phyloP scores from a whole-genome alignment of 2,797 vertebrate genomes.

The Urosaurus nigricauda region DNA sequence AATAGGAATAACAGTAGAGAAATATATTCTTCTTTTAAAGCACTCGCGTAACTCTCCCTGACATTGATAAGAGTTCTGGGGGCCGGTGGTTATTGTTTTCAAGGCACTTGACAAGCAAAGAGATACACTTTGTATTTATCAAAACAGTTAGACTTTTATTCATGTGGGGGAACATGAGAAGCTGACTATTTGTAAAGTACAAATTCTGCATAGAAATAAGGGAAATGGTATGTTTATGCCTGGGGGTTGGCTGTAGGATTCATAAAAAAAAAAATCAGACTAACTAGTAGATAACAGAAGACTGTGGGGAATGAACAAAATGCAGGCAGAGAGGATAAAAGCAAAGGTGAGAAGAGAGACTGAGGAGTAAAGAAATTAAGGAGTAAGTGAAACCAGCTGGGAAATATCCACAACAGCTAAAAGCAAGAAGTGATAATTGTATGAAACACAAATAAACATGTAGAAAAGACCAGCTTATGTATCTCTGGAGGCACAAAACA shows the following conservation, averaged over 20 bases:
- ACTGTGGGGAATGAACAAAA: conserved; percentile 64
- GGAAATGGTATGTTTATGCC: conserved; percentile 61
- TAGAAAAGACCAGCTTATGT: conserved; percentile 54
- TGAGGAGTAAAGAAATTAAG: conserved; percentile 60
- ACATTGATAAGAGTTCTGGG: conserved; percentile 42
- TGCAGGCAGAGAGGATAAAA: conserved; percentile 62
- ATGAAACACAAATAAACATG: conserved; percentile 59
- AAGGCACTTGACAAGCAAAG: conserved; percentile 29
- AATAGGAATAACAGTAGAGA: conserved; percentile 23
- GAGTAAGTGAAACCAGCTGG: conserved; percentile 59
- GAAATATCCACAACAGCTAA: conserved; percentile 61
- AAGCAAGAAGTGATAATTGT: conserved; percentile 50
- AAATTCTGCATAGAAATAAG: conserved; percentile 65
- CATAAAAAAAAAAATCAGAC: conserved; percentile 47
- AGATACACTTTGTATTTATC: conserved; percentile 41
- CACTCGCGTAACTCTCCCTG: conserved; percentile 20
- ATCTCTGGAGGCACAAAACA: conserved; percentile 37
- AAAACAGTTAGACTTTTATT: conserved; percentile 37
- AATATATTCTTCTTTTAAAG: conserved; percentile 29
- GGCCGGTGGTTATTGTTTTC: conserved; percentile 6
- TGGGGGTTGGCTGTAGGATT: conserved; percentile 64
- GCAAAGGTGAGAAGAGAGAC: conserved; percentile 60
- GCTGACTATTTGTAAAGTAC: conserved; percentile 56
- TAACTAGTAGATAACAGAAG: conserved; percentile 57
- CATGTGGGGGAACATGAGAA: conserved; percentile 25